A percentile compares a stretch with the other conserved stretches of the same genome.
These are phyloP conservation scores for Callocephalon fimbriatum DNA, from an alignment of 2,113 vertebrate species.

Conservation along the genomic window DNA sequence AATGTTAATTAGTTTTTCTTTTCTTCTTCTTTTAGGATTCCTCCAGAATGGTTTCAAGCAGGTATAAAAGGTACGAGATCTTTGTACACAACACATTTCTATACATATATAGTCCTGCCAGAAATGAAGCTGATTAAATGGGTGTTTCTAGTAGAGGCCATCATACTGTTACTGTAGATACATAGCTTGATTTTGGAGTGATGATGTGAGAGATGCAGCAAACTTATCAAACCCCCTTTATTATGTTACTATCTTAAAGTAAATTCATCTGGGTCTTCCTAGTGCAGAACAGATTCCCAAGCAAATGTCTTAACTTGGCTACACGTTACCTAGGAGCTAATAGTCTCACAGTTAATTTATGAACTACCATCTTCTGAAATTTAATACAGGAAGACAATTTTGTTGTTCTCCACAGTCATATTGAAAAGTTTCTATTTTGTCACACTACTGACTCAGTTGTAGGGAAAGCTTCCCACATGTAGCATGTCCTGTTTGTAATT, in stretches of 20 bases:
- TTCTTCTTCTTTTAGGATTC: conserved; percentile 84
- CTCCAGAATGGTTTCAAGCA: conserved; percentile 82
- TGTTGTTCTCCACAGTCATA: neutral
- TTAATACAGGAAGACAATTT: neutral
- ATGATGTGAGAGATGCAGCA: neutral
- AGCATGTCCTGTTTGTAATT: neutral
- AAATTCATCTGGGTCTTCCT: neutral
- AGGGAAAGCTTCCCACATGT: neutral
- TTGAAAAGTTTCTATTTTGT: neutral
- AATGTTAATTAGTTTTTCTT: neutral
- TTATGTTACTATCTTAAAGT: neutral
- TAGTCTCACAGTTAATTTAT: neutral
- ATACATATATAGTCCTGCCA: neutral
- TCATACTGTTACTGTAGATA: neutral
- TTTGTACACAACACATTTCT: neutral
- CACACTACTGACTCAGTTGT: neutral
- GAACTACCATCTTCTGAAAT: accelerated
- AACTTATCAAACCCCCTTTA: neutral
- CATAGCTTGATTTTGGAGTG: neutral
- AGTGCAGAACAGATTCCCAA: neutral
- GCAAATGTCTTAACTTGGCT: neutral
- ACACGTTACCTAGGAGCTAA: neutral
- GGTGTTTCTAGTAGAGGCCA: neutral
- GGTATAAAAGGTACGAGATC: conserved; percentile 89
- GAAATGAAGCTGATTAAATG: neutral